Evolutionary conservation across 2,113 vertebrate genomes (phyloP).

Genomic region (Collichthys lucidus): DNA sequence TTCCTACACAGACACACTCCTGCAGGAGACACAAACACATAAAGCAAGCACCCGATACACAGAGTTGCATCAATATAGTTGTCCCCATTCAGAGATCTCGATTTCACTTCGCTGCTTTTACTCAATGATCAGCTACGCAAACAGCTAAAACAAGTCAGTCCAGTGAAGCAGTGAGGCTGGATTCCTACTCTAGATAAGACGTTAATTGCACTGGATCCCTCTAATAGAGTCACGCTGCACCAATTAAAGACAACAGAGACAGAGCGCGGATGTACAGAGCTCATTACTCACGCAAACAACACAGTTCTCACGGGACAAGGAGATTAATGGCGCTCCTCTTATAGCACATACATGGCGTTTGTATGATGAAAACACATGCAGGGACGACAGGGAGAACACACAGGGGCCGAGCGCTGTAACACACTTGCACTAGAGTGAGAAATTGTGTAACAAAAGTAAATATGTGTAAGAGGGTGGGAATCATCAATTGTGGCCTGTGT

Average conservation of each 20-base stretch:
- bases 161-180: constrained; percentile 4
- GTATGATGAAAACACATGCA: constrained; percentile 31
- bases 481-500: not conserved
- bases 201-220: constrained; percentile 70
- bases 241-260: constrained; percentile 76
- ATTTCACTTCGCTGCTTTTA: not conserved
- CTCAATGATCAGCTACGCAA: constrained; percentile 24
- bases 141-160: constrained; percentile 14
- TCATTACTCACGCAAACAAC: constrained; percentile 77
- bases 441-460: not conserved
- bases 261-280: constrained; percentile 52
- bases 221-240: constrained; percentile 73
- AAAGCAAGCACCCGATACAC: not conserved
- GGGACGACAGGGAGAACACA: constrained; percentile 14
- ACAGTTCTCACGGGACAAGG: constrained; percentile 53
- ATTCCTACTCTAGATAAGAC: constrained; percentile 40
- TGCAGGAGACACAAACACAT: not conserved
- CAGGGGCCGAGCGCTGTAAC: not conserved
- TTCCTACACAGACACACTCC: not conserved
- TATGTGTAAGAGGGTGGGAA: not conserved
- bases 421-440: not conserved
- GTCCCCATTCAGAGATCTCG: not conserved
- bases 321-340: constrained; percentile 71
- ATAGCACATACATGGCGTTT: constrained; percentile 32
- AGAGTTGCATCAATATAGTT: not conserved